Evolutionary conservation across 1,140 invertebrate species (phyloP).

Genomic region (Ectropis grisescens): DNA sequence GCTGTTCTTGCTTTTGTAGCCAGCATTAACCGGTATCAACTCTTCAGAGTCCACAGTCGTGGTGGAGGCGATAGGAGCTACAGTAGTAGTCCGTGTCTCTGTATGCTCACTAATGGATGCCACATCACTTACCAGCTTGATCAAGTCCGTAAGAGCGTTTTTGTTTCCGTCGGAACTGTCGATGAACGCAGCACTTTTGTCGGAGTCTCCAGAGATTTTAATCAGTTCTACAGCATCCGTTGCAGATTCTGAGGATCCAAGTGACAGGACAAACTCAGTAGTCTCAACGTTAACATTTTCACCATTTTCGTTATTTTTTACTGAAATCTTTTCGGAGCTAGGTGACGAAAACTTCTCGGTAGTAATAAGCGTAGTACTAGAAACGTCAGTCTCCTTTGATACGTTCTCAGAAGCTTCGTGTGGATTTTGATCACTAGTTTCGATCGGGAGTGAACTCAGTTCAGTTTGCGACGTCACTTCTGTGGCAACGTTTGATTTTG

Average conservation of each 20-base stretch:
- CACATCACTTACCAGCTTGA: slow-evolving; percentile 61
- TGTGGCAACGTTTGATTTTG: slow-evolving; percentile 33
- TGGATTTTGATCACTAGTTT: slow-evolving; percentile 61
- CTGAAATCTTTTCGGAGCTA: slow-evolving; percentile 24
- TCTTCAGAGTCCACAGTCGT: slow-evolving; percentile 53
- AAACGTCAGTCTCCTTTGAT: slow-evolving; percentile 27
- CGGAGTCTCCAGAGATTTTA: slow-evolving; percentile 33
- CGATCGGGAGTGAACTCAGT: slow-evolving; percentile 51
- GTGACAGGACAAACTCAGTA: slow-evolving; percentile 45
- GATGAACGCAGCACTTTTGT: slow-evolving; percentile 46
- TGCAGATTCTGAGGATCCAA: slow-evolving; percentile 38
- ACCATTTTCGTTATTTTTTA: slow-evolving; percentile 20
- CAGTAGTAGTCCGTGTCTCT: slow-evolving; percentile 14
- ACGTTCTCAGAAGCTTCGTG: slow-evolving; percentile 33
- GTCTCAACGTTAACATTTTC: slow-evolving; percentile 43
- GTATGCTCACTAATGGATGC: slow-evolving; percentile 59
- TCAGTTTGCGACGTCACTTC: slow-evolving; percentile 47
- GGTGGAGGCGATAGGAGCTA: slow-evolving; percentile 17
- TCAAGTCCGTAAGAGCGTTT: slow-evolving; percentile 54
- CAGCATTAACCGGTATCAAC: slow-evolving; percentile 49
- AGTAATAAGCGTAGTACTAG: slow-evolving; percentile 17
- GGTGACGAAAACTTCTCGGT: slow-evolving; percentile 19
- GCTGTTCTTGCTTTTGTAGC: slow-evolving; percentile 58
- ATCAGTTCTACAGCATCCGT: slow-evolving; percentile 46
- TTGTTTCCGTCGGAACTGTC: slow-evolving; percentile 20